Conservation (phyloP, 2,113 vertebrate species). For the Triplophysa siluroides region DNA sequence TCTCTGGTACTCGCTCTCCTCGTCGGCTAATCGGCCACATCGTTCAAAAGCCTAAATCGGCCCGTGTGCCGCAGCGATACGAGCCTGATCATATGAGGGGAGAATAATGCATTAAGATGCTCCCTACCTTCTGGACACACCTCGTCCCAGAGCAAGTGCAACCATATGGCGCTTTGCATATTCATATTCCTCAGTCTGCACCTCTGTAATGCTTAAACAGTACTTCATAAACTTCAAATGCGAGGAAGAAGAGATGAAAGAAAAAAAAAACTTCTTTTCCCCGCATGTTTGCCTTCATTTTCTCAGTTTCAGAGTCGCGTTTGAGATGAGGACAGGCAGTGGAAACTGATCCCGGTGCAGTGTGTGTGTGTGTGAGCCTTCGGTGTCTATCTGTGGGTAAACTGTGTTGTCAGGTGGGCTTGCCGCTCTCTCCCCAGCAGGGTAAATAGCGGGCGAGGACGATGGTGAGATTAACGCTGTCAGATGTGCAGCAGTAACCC, state of each 20-base stretch:
- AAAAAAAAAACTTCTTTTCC: constrained; percentile 62
- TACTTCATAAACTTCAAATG: constrained; percentile 74
- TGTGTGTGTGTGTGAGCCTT: constrained; percentile 23
- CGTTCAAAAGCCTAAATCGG: background rate
- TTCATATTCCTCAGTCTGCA: constrained; percentile 73
- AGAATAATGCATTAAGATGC: constrained; percentile 76
- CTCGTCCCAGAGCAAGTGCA: constrained; percentile 74
- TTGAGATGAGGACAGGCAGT: constrained; percentile 54
- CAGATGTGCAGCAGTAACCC: constrained; percentile 76
- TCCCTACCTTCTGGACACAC: constrained; percentile 81
- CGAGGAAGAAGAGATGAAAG: constrained; percentile 45
- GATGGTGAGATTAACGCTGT: constrained; percentile 76
- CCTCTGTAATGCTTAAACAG: constrained; percentile 70
- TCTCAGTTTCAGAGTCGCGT: constrained; percentile 41
- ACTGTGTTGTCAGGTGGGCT: constrained; percentile 64
- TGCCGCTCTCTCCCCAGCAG: constrained; percentile 58
- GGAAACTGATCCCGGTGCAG: constrained; percentile 50
- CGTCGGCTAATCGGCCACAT: background rate
- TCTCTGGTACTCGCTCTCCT: background rate
- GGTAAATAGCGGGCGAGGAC: constrained; percentile 63
- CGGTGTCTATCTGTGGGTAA: constrained; percentile 57
- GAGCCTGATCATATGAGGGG: constrained; percentile 67
- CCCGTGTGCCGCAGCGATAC: constrained; percentile 54
- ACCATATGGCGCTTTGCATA: constrained; percentile 81
- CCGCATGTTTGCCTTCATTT: constrained; percentile 34